Evolutionary conservation across 2,888 invertebrate species (phyloP), one percentile per base, ranked within the genome.

Genomic region (Drosophila peninsularis): DNA sequence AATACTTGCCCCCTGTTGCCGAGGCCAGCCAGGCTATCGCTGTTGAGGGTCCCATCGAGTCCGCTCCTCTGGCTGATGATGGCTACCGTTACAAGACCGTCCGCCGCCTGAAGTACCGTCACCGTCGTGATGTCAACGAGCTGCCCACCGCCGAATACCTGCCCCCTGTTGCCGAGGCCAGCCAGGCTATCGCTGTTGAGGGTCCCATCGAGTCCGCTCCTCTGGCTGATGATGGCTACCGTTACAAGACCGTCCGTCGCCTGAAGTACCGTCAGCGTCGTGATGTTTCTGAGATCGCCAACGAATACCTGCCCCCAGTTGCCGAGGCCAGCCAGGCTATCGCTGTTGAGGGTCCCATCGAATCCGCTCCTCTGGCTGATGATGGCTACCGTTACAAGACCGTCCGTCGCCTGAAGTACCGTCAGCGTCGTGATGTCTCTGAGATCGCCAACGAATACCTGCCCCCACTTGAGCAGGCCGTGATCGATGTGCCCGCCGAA

Each of bases 361-460:
- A 69, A 3, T 57, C 66, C 39, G 75, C 62, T 21, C 49, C 21
- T 32, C 68, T 71, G 52, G 79, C 85, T 1, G 79, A 52, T 63
- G 81, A 81, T 81, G 81, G 81, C 0, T 88, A 88, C 75, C 90
- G 88, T 21, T 88, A 88, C 89, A 88, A 82, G 77, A 87, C 88
- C 0, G 81, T 90, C 41, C 87, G 82, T 10, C 82, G 74, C 32
- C 71, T 84, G 52, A 54, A 52, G 52, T 24, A 72, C 66, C 81
- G 81, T 54, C 79, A 63, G 2, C 85, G 80, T 68, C 89, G 90
- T 82, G 90, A 90, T 64, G 90, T 88, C 1, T 82, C 61, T 52
- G 90, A 90, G 58, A 68, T 90, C 6, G 49, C 75, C 37, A 32
- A 44, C 11, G 80, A 89, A 5, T 90, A 90, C 53, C 65, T 90